These are phyloP conservation scores for Lycocerus yunnanus DNA, from an alignment of 2,888 invertebrate species.

Conservation along the genomic window DNA sequence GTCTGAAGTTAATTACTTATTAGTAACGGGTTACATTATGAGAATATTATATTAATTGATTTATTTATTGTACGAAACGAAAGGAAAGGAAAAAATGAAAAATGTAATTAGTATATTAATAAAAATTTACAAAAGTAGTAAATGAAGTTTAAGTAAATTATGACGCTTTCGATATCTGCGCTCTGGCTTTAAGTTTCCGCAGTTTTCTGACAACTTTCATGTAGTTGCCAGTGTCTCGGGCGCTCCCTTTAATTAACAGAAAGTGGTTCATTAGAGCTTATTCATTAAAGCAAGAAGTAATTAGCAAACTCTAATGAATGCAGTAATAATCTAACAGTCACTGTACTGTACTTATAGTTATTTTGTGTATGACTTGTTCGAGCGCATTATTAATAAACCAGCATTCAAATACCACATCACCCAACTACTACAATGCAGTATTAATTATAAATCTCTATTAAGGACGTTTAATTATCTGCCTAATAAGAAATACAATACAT, in stretches of 20 bases:
- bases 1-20: neutral
- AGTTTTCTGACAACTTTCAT: slow-evolving; percentile 50
- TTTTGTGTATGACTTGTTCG: slow-evolving; percentile 37
- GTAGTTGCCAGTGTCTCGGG: slow-evolving; percentile 52
- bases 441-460: slow-evolving; percentile 23
- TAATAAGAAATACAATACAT: neutral
- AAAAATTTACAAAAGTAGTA: neutral
- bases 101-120: neutral
- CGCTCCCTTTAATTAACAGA: slow-evolving; percentile 82
- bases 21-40: neutral
- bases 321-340: slow-evolving; percentile 74
- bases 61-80: neutral
- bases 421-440: slow-evolving; percentile 17
- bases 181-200: slow-evolving; percentile 40
- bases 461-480: neutral
- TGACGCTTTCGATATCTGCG: slow-evolving; percentile 21
- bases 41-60: neutral
- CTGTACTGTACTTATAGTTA: slow-evolving; percentile 49
- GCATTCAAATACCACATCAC: slow-evolving; percentile 27
- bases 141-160: slow-evolving; percentile 22
- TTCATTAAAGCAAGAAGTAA: slow-evolving; percentile 89
- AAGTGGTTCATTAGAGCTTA: slow-evolving; percentile 90
- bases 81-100: neutral
- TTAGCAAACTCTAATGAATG: slow-evolving; percentile 87
- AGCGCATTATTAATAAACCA: slow-evolving; percentile 35